A percentile compares a stretch with the other conserved stretches of the same genome.
Conservation (phyloP, 2,113 vertebrate species). For the Gasterosteus nipponicus region DNA sequence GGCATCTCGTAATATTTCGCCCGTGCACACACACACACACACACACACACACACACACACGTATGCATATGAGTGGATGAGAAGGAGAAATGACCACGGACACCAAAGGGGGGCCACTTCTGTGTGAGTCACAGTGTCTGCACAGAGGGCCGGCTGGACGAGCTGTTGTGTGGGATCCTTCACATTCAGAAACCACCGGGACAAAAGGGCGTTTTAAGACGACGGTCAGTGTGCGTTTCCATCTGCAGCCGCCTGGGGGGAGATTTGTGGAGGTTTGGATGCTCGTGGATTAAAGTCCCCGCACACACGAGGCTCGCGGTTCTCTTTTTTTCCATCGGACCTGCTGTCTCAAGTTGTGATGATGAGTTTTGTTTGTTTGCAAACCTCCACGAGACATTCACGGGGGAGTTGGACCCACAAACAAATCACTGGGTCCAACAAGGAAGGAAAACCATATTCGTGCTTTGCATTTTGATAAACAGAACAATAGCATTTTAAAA, state of each 20-base stretch:
- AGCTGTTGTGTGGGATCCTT: neutral
- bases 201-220: neutral
- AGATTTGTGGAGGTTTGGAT: neutral
- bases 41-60: neutral
- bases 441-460: neutral
- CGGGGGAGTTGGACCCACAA: neutral
- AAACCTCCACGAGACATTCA: no score
- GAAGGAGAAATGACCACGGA: slow-evolving; percentile 17
- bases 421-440: neutral
- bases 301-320: no score
- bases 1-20: slow-evolving; percentile 3
- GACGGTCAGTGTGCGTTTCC: neutral
- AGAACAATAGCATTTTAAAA: neutral
- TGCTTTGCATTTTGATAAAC: neutral
- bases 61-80: neutral
- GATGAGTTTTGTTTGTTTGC: neutral
- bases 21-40: neutral
- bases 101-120: slow-evolving; percentile 4
- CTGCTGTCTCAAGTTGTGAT: neutral
- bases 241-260: neutral
- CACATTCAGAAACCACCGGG: neutral
- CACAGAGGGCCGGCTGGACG: neutral
- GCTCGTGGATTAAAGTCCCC: no score
- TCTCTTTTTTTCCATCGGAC: neutral
- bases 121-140: slow-evolving; percentile 40